A percentile compares a stretch with the other conserved stretches of the same genome.
These are phyloP conservation scores for Oncorhynchus masou DNA, from an alignment of 2,113 vertebrate genomes.

Conservation along the genomic window DNA sequence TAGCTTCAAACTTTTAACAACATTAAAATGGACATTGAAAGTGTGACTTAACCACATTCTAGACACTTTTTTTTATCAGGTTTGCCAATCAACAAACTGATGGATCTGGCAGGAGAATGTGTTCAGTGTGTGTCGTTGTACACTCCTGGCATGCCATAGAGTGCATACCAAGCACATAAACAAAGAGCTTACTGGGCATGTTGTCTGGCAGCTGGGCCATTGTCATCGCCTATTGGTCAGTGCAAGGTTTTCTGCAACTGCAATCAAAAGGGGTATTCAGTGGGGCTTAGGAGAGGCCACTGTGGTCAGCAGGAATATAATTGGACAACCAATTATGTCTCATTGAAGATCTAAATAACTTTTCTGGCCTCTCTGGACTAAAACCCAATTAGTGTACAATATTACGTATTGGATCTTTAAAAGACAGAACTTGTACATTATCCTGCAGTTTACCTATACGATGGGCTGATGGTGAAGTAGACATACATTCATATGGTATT, in stretches of 20 bases:
- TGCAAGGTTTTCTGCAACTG: slow-evolving; percentile 37
- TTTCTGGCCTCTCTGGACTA: no score
- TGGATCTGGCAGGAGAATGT: no score
- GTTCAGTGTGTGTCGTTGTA: not conserved
- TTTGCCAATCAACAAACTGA: not conserved
- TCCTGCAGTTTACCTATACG: no score
- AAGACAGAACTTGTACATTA: no score
- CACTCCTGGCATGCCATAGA: slow-evolving; percentile 27
- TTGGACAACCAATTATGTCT: not conserved
- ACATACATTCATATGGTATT: no score
- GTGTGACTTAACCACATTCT: not conserved
- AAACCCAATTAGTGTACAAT: no score
- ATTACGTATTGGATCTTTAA: no score
- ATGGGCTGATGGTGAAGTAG: no score
- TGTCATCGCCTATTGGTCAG: slow-evolving; percentile 19
- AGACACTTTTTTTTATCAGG: not conserved
- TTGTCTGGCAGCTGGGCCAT: slow-evolving; percentile 16
- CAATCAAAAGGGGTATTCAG: slow-evolving; percentile 50
- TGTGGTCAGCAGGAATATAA: slow-evolving; percentile 39
- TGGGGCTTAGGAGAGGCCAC: slow-evolving; percentile 18
- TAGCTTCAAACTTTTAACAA: no score
- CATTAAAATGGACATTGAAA: no score
- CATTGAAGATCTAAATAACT: no score
- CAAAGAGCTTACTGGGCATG: slow-evolving; percentile 34
- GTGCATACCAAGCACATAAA: slow-evolving; percentile 38